These are phyloP conservation scores for Odocoileus virginianus DNA, from an alignment of 2,113 vertebrate species.

Conservation along the genomic window DNA sequence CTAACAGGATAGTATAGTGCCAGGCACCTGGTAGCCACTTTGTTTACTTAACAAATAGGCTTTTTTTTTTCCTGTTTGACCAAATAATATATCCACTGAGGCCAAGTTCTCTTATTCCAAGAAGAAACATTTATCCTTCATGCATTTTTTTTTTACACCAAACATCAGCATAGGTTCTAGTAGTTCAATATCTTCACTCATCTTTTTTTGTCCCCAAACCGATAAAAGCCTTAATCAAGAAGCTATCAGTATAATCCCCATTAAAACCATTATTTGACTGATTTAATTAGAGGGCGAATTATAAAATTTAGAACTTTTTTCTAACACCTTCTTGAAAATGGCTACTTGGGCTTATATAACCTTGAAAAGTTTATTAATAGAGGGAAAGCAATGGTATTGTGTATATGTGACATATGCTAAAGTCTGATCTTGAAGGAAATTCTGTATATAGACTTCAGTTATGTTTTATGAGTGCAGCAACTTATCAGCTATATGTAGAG, in stretches of 20 bases:
- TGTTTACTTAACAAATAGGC: background rate
- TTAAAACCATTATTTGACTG: background rate
- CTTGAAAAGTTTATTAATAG: background rate
- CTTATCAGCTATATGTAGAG: slow-evolving; percentile 12
- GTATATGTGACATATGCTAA: background rate
- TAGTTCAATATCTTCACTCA: background rate
- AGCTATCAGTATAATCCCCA: background rate
- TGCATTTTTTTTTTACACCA: background rate
- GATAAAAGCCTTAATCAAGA: background rate
- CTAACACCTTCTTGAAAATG: background rate
- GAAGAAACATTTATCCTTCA: background rate
- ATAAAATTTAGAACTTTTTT: background rate
- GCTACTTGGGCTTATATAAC: background rate
- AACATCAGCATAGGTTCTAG: background rate
- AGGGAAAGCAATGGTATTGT: background rate
- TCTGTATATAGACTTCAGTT: background rate
- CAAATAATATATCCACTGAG: background rate
- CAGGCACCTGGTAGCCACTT: background rate
- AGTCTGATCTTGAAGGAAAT: background rate
- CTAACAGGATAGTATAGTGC: background rate
- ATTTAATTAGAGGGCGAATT: background rate
- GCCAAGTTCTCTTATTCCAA: background rate
- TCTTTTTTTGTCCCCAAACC: background rate
- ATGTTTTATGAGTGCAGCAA: background rate
- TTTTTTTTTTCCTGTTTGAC: background rate